Percentiles rank a stretch among this genome's conserved stretches.
Evolutionary conservation across 2,113 vertebrate species (phyloP).

Genomic region (Collichthys lucidus): DNA sequence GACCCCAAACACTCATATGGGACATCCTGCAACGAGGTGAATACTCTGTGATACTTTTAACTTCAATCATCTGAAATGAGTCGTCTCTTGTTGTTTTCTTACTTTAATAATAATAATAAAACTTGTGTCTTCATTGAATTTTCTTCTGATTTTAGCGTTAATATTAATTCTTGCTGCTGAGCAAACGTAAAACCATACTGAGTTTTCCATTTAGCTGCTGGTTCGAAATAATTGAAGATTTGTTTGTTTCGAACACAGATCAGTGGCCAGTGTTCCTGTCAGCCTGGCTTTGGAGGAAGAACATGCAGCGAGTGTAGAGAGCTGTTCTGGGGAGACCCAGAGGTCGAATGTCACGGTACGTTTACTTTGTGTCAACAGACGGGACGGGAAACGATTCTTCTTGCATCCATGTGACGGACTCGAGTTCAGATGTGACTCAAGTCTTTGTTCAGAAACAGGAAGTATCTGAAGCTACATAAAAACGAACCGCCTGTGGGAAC

Average conservation of each 20-base stretch:
- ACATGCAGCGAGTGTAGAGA: constrained; percentile 94
- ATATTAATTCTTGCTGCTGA: background rate
- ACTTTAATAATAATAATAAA: background rate
- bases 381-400: too few relatives aligned
- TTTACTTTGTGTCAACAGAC: too few relatives aligned
- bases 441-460: background rate
- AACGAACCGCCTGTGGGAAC: constrained; percentile 41
- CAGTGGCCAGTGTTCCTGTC: constrained; percentile 95
- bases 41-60: background rate
- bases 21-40: constrained; percentile 92
- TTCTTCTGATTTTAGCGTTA: background rate
- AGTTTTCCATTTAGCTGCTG: background rate
- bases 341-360: constrained; percentile 90
- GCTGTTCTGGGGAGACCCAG: constrained; percentile 95
- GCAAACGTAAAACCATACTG: background rate
- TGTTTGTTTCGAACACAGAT: constrained; percentile 82
- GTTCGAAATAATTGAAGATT: background rate
- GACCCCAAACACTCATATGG: constrained; percentile 84
- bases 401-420: background rate
- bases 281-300: constrained; percentile 92
- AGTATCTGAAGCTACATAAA: background rate
- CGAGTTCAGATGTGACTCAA: background rate
- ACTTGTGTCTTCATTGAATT: too few relatives aligned
- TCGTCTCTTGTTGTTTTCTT: background rate
- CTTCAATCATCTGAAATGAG: background rate